These are phyloP conservation scores for Vultur gryphus DNA, from an alignment of 2,797 vertebrate species.

Conservation along the genomic window DNA sequence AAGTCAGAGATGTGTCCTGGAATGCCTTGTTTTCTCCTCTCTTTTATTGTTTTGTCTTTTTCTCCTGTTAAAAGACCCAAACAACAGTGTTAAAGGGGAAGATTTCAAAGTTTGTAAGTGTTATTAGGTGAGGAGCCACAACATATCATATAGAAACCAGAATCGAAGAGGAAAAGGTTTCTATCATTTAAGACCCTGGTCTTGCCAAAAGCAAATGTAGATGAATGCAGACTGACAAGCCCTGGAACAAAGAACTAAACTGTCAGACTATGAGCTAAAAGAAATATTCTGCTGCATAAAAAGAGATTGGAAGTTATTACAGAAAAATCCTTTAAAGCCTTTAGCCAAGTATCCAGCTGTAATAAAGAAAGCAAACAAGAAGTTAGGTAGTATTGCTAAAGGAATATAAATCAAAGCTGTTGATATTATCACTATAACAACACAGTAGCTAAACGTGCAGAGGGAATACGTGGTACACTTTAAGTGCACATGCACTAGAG, in stretches of 20 bases:
- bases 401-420: conserved; percentile 24
- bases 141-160: neutral
- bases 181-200: neutral
- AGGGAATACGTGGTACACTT: neutral
- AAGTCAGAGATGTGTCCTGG: neutral
- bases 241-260: conserved; percentile 11
- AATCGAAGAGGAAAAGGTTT: conserved; percentile 31
- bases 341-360: neutral
- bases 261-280: conserved; percentile 10
- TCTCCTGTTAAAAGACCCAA: neutral
- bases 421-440: conserved; percentile 9
- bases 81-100: neutral
- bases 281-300: conserved; percentile 19
- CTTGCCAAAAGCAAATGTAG: conserved; percentile 52
- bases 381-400: neutral
- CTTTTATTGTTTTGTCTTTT: neutral
- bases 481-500: neutral
- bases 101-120: neutral
- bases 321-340: conserved; percentile 40
- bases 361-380: conserved; percentile 21
- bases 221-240: conserved; percentile 36
- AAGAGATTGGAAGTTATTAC: conserved; percentile 12
- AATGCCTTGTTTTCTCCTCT: neutral
- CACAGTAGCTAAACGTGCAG: neutral
- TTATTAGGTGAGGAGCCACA: conserved; percentile 7